Percentiles rank a stretch among this genome's conserved stretches.
phyloP scores from a whole-genome alignment of 2,888 invertebrate species.

The Seladonia tumulorum region DNA sequence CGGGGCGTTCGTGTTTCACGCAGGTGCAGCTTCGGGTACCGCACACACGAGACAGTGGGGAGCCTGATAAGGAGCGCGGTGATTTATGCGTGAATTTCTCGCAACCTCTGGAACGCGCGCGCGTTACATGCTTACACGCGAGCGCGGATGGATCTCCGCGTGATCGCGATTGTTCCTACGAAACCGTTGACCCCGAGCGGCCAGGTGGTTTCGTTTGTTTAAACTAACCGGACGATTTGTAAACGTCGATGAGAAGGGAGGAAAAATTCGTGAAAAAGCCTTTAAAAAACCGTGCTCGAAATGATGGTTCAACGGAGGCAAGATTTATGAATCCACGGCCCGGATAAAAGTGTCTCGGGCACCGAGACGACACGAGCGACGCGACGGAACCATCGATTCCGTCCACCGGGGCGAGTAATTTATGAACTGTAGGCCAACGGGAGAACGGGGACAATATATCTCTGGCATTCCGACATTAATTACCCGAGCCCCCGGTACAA shows the following conservation, averaged over 20 bases:
- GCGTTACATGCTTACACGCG: conserved; percentile 31
- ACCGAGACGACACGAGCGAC: not conserved
- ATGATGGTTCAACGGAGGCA: not conserved
- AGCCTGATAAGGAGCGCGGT: conserved; percentile 55
- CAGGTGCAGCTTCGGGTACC: conserved; percentile 56
- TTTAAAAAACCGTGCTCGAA: not conserved
- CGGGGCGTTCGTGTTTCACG: conserved; percentile 42
- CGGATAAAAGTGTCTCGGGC: not conserved
- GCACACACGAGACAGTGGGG: conserved; percentile 32
- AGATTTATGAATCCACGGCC: not conserved
- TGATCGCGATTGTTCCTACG: not conserved
- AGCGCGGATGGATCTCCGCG: conserved; percentile 8
- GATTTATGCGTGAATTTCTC: conserved; percentile 65
- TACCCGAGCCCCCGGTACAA: not conserved
- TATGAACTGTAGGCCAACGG: not conserved
- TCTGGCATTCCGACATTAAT: conserved; percentile 36
- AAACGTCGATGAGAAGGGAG: not conserved
- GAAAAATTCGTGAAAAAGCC: not conserved
- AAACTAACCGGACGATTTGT: not conserved
- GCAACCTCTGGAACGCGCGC: conserved; percentile 33
- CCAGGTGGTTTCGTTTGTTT: conserved; percentile 1
- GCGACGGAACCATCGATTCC: conserved; percentile 13
- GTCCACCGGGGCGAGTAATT: not conserved
- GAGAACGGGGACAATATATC: conserved; percentile 14
- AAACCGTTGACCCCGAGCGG: not conserved